Evolutionary conservation across 2,888 invertebrate genomes (phyloP).

Genomic region (Dermolepida albohirtum): DNA sequence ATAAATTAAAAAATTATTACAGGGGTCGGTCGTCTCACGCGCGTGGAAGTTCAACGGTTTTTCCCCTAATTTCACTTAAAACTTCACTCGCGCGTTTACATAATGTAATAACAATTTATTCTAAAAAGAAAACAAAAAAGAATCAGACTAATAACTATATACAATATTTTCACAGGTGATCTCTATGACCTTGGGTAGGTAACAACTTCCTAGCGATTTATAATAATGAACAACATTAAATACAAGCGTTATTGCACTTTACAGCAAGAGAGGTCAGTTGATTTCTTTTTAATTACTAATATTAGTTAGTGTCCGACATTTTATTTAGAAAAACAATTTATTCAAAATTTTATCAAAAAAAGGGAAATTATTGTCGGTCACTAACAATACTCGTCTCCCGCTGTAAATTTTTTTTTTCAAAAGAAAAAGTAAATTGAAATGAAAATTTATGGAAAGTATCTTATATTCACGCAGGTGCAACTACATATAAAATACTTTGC

Average conservation of each 20-base stretch:
- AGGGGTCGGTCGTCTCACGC: constrained; percentile 9
- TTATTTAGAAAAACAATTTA: constrained; percentile 9
- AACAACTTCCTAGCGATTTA: constrained; percentile 55
- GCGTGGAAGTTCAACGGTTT: constrained; percentile 2
- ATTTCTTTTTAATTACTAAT: too few relatives aligned
- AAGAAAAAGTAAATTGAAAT: constrained; percentile 44
- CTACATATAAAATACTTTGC: constrained; percentile 47
- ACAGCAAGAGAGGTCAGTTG: constrained; percentile 50
- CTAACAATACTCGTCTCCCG: constrained; percentile 36
- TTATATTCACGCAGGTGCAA: constrained; percentile 26
- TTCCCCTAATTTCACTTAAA: neutral
- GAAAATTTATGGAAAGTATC: constrained; percentile 43
- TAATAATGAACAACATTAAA: constrained; percentile 62
- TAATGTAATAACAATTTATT: constrained; percentile 27
- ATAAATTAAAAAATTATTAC: constrained; percentile 39
- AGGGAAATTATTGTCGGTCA: constrained; percentile 1
- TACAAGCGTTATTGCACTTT: constrained; percentile 60
- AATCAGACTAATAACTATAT: constrained; percentile 25
- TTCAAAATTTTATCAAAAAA: constrained; percentile 7
- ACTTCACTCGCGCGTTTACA: constrained; percentile 1
- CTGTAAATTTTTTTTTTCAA: constrained; percentile 43
- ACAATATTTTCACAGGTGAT: constrained; percentile 37
- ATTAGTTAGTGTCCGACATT: constrained; percentile 17
- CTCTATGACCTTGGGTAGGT: constrained; percentile 28
- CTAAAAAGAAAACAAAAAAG: constrained; percentile 24